A percentile compares a stretch with the other conserved stretches of the same genome.
These are phyloP conservation scores for Drosophila triauraria DNA, from an alignment of 1,140 invertebrate species.

Conservation along the genomic window DNA sequence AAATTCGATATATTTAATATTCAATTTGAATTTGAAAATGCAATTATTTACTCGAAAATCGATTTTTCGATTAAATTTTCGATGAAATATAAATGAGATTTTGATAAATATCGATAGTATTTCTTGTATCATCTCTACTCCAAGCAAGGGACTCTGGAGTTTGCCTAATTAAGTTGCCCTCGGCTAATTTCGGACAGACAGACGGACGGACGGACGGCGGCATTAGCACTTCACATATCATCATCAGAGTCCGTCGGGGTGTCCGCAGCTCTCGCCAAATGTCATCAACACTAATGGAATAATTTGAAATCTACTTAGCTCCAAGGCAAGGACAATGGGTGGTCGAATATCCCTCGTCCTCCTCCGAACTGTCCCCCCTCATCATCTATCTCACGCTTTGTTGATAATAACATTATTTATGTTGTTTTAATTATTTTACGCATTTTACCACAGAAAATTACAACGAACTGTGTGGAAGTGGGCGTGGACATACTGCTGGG, in stretches of 20 bases:
- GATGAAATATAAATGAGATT: too few species aligned
- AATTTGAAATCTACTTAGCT: constrained; percentile 83
- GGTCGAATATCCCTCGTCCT: constrained; percentile 16
- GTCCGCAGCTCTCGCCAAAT: constrained; percentile 54
- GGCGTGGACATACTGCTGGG: constrained; percentile 30
- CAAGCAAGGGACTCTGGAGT: background rate
- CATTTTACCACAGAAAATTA: constrained; percentile 57
- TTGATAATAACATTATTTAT: constrained; percentile 69
- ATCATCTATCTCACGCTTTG: constrained; percentile 16
- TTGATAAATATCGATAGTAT: background rate
- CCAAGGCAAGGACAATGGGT: constrained; percentile 50
- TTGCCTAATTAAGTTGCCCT: constrained; percentile 52
- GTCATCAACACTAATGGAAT: constrained; percentile 82
- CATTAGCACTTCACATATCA: constrained; percentile 76
- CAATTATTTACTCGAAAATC: too few species aligned
- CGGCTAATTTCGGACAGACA: constrained; percentile 39
- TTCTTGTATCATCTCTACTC: background rate
- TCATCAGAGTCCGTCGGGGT: constrained; percentile 32
- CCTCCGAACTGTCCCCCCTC: background rate
- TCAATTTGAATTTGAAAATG: too few species aligned
- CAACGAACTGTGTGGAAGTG: constrained; percentile 48
- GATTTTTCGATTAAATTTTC: too few species aligned
- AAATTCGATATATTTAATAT: too few species aligned
- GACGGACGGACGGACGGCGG: constrained; percentile 21
- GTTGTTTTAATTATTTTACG: constrained; percentile 81